Evolutionary conservation across 2,888 invertebrate species (phyloP), one percentile per base, ranked within the genome.

Genomic region (Nemoura dubitans): DNA sequence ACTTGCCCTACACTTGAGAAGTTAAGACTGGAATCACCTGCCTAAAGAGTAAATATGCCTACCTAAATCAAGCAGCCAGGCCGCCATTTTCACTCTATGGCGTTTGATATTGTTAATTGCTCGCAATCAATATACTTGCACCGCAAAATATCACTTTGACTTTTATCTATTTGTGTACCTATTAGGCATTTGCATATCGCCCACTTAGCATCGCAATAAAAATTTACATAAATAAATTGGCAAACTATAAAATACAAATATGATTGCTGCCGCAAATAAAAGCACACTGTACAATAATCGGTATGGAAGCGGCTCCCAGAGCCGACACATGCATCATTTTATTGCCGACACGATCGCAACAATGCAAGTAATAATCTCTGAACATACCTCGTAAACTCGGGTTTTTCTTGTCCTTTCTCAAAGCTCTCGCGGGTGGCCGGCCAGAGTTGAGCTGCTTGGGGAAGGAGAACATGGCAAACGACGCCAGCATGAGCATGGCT

Each of bases 391-490:
- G 93, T 87, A 92, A 91, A 87, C 91, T 92, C 29, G 93, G 92
- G 89, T 92, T 92, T 88, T 92, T 92, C 88, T 91, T 88, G 85
- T 86, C 88, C 80, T 85, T 86, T 21, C 87, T 85, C 59, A 87
- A 59, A 10, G 87, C 81, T 29, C 86, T 87, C 14, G 88, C 88
- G 43, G 85, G 87, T 43, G 88, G 89, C 78, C 88, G 88, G 77
- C 89, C 87, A 2, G 89, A 88, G 87, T 90, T 90, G 85, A 98
- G 93, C 90, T 96, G 94, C 88, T 95, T 94, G 87, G 98, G 98
- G 92, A 98, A 98, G 89, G 96, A 96, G 92, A 97, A 97, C 96
- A 99, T 97, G 86, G 97, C 95, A 86, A 96, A 92, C 0, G 98
- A 96, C 86, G 97, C 95, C 87, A 98, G 89, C 91, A 98, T 94